These are phyloP conservation scores for Plectropomus leopardus DNA, from an alignment of 2,113 vertebrate species.

Conservation along the genomic window DNA sequence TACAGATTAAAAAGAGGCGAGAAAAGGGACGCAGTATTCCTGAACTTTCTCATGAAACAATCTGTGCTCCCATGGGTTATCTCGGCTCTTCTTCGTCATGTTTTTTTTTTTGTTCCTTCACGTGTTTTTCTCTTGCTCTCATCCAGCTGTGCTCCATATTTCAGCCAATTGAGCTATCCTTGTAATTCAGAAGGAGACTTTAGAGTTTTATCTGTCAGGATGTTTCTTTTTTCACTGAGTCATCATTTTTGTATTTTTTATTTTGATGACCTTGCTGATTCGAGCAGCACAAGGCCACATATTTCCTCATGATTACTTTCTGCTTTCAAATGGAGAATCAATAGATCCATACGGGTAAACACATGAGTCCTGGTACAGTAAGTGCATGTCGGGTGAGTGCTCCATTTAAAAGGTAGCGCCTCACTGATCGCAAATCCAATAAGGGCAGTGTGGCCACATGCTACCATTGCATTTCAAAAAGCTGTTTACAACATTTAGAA, in stretches of 20 bases:
- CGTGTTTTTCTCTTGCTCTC: constrained; percentile 17
- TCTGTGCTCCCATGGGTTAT: constrained; percentile 48
- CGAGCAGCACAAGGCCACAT: constrained; percentile 7
- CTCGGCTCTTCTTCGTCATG: constrained; percentile 24
- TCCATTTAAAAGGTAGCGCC: constrained; percentile 47
- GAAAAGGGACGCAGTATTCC: constrained; percentile 39
- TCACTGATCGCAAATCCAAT: constrained; percentile 58
- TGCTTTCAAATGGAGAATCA: constrained; percentile 65
- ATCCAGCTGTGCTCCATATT: constrained; percentile 74
- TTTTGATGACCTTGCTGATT: constrained; percentile 58
- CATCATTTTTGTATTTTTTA: constrained; percentile 27
- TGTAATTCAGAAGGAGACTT: constrained; percentile 38
- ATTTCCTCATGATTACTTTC: constrained; percentile 64
- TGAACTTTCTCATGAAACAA: constrained; percentile 64
- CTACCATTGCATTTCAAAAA: constrained; percentile 3
- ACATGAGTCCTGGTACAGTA: constrained; percentile 31
- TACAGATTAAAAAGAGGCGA: constrained; percentile 69
- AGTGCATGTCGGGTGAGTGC: constrained; percentile 56
- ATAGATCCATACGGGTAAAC: constrained; percentile 48
- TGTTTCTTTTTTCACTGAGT: constrained; percentile 4
- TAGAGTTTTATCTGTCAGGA: constrained; percentile 24
- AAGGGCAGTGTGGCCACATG: constrained; percentile 38
- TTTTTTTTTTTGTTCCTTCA: background rate
- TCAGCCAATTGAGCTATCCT: constrained; percentile 51
- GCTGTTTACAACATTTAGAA: constrained; percentile 15